These are phyloP conservation scores for Eulemur rufifrons DNA, from an alignment of 2,113 vertebrate genomes.

Conservation along the genomic window DNA sequence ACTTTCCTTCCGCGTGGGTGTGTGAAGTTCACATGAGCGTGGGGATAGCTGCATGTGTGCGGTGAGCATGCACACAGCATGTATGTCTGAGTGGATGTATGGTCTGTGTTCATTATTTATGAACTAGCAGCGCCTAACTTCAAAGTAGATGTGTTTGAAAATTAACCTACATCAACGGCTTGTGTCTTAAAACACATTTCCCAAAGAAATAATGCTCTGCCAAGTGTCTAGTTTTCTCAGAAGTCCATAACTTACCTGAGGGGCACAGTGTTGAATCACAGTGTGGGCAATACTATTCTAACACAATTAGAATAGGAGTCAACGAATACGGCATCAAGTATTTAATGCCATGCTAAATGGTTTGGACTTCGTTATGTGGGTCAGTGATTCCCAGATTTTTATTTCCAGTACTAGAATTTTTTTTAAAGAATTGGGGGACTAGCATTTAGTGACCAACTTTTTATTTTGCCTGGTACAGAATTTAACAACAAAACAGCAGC, in stretches of 20 bases:
- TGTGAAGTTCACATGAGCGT: not conserved
- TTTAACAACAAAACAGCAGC: conserved; percentile 31
- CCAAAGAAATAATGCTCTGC: not conserved
- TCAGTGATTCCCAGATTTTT: conserved; percentile 12
- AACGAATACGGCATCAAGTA: not conserved
- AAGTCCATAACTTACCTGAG: conserved; percentile 36
- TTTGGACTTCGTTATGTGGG: not conserved
- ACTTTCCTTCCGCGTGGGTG: no score
- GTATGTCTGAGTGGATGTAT: not conserved
- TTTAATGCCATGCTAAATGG: not conserved
- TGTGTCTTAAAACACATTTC: conserved; percentile 1
- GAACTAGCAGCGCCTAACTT: not conserved
- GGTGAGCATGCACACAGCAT: accelerated
- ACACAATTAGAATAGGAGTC: conserved; percentile 10
- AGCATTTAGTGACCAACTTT: conserved; percentile 53
- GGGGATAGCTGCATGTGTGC: accelerated
- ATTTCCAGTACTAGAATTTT: not conserved
- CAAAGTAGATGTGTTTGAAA: conserved; percentile 12
- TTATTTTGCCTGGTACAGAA: conserved; percentile 63
- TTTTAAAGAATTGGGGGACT: not conserved
- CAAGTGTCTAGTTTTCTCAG: not conserved
- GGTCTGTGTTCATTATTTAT: conserved; percentile 7
- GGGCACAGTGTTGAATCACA: not conserved
- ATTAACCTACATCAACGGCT: not conserved
- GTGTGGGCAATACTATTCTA: not conserved